Conservation (phyloP, 1,140 invertebrate genomes). For the Trinorchestia longiramus region DNA sequence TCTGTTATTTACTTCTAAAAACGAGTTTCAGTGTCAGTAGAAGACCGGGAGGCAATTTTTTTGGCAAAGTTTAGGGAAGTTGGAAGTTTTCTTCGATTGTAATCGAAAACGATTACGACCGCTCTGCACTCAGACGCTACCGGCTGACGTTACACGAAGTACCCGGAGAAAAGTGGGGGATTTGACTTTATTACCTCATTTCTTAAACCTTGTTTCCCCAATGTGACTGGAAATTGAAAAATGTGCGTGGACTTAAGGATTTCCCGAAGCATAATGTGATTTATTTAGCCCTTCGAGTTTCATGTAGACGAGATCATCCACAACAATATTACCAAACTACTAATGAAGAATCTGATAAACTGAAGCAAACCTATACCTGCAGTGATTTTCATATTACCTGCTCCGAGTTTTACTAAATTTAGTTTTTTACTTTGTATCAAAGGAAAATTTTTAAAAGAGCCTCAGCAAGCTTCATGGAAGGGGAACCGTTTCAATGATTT, state of each 20-base stretch:
- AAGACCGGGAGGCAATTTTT: background rate
- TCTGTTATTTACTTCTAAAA: background rate
- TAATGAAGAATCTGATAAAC: too few species aligned
- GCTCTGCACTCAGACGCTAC: background rate
- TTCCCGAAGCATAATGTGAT: background rate
- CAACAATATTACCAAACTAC: too few species aligned
- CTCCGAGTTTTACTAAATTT: too few species aligned
- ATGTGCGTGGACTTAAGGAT: too few species aligned
- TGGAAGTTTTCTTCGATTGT: background rate
- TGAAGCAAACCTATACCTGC: too few species aligned
- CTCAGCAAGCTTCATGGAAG: too few species aligned
- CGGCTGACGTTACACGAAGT: background rate
- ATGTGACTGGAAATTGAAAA: too few species aligned
- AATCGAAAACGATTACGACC: background rate
- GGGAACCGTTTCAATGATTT: too few species aligned
- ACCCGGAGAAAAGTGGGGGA: background rate
- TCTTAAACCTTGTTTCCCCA: background rate
- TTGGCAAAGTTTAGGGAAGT: background rate
- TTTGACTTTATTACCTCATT: background rate
- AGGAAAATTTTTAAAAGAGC: too few species aligned
- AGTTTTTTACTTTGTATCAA: too few species aligned
- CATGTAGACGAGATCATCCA: too few species aligned
- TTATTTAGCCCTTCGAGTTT: background rate
- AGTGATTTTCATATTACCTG: too few species aligned
- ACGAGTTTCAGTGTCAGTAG: background rate